Conservation (phyloP, 2,888 invertebrate species). For the Hipparchia sbordonii region DNA sequence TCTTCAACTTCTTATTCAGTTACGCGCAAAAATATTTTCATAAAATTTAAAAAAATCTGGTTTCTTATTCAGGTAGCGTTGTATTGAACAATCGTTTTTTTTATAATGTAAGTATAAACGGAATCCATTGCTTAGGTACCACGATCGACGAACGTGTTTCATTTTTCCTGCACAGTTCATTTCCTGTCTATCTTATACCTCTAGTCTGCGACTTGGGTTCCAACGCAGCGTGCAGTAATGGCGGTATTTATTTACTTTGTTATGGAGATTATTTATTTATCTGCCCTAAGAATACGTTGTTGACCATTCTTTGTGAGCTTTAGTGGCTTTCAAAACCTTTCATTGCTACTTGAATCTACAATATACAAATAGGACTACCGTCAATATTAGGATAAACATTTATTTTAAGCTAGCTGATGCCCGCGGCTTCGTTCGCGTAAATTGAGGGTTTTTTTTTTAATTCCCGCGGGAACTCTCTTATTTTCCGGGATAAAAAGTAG, state of each 20-base stretch:
- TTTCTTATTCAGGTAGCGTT: no score
- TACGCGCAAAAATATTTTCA: no score
- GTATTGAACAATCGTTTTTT: no score
- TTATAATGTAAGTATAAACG: no score
- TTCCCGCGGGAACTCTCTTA: no score
- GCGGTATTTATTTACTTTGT: constrained; percentile 68
- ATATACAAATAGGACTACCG: constrained; percentile 9
- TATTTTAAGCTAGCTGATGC: not conserved
- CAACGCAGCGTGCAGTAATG: constrained; percentile 48
- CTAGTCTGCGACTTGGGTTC: constrained; percentile 30
- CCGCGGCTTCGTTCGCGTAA: no score
- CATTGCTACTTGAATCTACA: constrained; percentile 27
- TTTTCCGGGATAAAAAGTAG: no score
- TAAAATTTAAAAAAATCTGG: no score
- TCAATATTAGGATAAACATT: not conserved
- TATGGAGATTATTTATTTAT: constrained; percentile 60
- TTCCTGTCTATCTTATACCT: not conserved
- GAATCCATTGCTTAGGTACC: not conserved
- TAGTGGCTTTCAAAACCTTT: constrained; percentile 51
- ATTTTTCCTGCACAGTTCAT: not conserved
- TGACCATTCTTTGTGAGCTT: constrained; percentile 32
- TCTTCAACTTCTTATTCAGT: no score
- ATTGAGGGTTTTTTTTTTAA: no score
- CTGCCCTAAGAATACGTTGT: constrained; percentile 36
- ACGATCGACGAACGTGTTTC: not conserved